These are phyloP conservation scores for Vultur gryphus DNA, from an alignment of 2,797 vertebrate genomes.

Conservation along the genomic window DNA sequence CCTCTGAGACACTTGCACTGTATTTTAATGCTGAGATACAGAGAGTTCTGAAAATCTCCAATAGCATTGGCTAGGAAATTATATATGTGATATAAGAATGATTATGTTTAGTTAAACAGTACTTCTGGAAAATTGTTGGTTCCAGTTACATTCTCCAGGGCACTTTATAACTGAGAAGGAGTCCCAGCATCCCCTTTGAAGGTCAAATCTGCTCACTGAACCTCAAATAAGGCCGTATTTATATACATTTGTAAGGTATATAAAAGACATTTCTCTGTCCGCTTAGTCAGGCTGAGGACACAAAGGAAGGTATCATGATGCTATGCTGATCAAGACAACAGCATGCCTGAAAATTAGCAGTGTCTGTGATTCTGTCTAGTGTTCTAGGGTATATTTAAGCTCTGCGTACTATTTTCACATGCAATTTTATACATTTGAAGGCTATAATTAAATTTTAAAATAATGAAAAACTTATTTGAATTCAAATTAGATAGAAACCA, in stretches of 20 bases:
- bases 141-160: not conserved
- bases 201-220: not conserved
- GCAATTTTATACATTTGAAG: conserved; percentile 16
- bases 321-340: not conserved
- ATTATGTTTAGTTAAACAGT: not conserved
- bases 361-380: not conserved
- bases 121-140: conserved; percentile 13
- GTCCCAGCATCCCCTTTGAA: not conserved
- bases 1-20: not conserved
- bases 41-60: not conserved
- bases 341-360: not conserved
- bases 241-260: not conserved
- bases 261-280: not conserved
- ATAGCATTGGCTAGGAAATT: not conserved
- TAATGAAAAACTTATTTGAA: conserved; percentile 42
- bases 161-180: not conserved
- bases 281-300: not conserved
- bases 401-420: conserved; percentile 13
- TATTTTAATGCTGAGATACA: not conserved
- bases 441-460: conserved; percentile 33
- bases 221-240: not conserved
- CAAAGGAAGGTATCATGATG: not conserved
- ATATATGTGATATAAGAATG: not conserved
- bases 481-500: conserved; percentile 38
- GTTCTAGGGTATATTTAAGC: conserved; percentile 1